phyloP scores from a whole-genome alignment of 2,888 invertebrate species.

The Ophioninae sp. region DNA sequence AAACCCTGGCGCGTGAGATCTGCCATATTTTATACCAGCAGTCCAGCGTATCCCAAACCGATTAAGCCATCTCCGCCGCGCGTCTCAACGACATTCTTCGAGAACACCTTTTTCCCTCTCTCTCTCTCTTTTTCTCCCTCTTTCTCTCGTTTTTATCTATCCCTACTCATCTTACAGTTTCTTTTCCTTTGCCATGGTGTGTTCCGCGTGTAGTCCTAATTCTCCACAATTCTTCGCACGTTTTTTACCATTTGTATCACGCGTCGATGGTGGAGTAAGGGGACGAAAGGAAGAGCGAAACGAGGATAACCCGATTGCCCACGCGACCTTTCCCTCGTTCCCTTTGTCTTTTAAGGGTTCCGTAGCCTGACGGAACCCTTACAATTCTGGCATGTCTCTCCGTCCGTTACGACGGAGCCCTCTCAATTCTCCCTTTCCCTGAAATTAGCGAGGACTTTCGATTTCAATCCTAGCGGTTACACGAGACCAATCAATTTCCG shows the following conservation, averaged over 20 bases:
- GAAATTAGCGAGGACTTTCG: background rate
- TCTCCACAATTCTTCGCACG: slow-evolving; percentile 43
- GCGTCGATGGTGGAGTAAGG: background rate
- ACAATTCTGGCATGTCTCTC: background rate
- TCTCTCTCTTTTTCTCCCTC: slow-evolving; percentile 22
- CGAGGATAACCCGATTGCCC: slow-evolving; percentile 34
- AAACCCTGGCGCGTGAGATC: slow-evolving; percentile 41
- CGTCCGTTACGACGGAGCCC: background rate
- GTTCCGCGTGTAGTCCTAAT: slow-evolving; percentile 59
- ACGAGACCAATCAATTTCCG: background rate
- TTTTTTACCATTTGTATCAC: slow-evolving; percentile 35
- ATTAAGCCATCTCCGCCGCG: slow-evolving; percentile 62
- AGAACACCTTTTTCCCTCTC: slow-evolving; percentile 40
- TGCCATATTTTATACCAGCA: slow-evolving; percentile 48
- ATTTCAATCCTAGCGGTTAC: background rate
- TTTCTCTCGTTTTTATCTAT: slow-evolving; percentile 13
- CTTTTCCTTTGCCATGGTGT: slow-evolving; percentile 13
- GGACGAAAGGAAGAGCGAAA: slow-evolving; percentile 1
- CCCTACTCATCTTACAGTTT: slow-evolving; percentile 6
- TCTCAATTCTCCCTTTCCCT: background rate
- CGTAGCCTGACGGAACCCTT: background rate
- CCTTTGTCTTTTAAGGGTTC: slow-evolving; percentile 1
- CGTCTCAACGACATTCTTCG: slow-evolving; percentile 62
- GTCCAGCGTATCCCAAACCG: slow-evolving; percentile 55
- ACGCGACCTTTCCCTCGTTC: slow-evolving; percentile 29